Evolutionary conservation across 2,113 vertebrate genomes (phyloP).

Genomic region (Eidolon helvum): DNA sequence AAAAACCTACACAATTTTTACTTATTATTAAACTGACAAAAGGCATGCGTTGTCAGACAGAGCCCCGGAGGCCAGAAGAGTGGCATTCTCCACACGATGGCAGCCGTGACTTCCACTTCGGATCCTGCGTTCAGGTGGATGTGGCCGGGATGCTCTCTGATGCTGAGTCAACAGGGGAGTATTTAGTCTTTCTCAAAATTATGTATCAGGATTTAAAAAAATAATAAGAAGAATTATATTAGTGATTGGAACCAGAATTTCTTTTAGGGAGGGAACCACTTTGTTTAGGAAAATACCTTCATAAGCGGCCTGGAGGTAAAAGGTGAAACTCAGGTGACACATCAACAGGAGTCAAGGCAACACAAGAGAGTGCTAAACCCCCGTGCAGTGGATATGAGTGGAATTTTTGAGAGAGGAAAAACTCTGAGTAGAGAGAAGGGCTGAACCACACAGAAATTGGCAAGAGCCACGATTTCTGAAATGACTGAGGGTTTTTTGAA

Average conservation of each 20-base stretch:
- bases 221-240: background rate
- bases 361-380: fast-evolving
- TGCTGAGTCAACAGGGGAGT: background rate
- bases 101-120: background rate
- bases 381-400: fast-evolving
- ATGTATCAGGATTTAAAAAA: background rate
- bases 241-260: background rate
- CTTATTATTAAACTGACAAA: background rate
- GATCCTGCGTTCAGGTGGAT: background rate
- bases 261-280: background rate
- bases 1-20: background rate
- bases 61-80: background rate
- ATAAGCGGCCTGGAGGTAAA: background rate
- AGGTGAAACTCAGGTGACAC: no score
- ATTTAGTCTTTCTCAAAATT: background rate
- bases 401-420: background rate
- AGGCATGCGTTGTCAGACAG: background rate
- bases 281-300: background rate
- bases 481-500: background rate
- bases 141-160: background rate
- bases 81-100: fast-evolving
- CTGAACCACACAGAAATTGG: background rate
- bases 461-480: background rate
- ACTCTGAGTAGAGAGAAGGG: background rate
- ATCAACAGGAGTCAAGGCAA: background rate